These are phyloP conservation scores for Ancistrus triradiatus DNA, from an alignment of 2,113 vertebrate genomes.

Conservation along the genomic window DNA sequence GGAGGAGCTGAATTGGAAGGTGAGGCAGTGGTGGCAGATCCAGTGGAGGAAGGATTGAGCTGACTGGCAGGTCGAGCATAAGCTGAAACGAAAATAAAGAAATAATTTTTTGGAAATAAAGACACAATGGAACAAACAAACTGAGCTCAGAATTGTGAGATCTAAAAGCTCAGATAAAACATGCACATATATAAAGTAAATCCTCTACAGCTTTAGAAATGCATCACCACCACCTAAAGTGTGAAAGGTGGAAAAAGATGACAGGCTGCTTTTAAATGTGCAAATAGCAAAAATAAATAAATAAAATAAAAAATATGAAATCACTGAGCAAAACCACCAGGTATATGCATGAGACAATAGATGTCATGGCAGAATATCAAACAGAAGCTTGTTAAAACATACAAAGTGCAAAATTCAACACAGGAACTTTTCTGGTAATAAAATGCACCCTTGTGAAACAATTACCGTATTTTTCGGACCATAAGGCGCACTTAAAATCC, in stretches of 20 bases:
- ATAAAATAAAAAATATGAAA: background rate
- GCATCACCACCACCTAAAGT: too few relatives aligned
- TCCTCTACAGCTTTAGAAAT: too few relatives aligned
- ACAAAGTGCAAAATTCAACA: background rate
- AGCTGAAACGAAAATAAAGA: constrained; percentile 67
- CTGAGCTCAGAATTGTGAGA: background rate
- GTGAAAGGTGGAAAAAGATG: background rate
- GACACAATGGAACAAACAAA: background rate
- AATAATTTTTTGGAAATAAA: background rate
- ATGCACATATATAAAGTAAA: constrained; percentile 8
- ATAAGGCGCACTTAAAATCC: too few relatives aligned
- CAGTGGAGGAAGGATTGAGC: constrained; percentile 65
- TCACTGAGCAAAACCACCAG: background rate
- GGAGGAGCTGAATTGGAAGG: constrained; percentile 81
- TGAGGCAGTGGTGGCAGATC: constrained; percentile 68
- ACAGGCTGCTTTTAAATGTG: too few relatives aligned
- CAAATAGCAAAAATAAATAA: too few relatives aligned
- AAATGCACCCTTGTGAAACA: background rate
- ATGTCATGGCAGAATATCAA: background rate
- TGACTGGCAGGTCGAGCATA: constrained; percentile 82
- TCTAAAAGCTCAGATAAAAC: background rate
- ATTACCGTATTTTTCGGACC: too few relatives aligned
- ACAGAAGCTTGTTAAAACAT: background rate
- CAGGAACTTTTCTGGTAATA: background rate
- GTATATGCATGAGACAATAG: background rate